Evolutionary conservation across 2,113 vertebrate genomes (phyloP).

Genomic region (Collichthys lucidus): DNA sequence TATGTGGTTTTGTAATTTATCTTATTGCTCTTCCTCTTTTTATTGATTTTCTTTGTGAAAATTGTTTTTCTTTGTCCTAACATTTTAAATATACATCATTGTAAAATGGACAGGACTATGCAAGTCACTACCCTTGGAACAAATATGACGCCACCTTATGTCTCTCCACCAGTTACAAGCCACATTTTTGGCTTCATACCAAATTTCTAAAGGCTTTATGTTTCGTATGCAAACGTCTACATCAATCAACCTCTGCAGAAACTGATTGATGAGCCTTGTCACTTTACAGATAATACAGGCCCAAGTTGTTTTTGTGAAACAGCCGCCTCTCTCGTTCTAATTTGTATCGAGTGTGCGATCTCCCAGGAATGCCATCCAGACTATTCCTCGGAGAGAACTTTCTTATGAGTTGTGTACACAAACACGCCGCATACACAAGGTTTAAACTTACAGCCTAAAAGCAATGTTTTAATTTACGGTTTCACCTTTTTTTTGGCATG

Average conservation of each 20-base stretch:
- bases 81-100: not conserved
- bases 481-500: slow-evolving; percentile 52
- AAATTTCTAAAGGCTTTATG: not conserved
- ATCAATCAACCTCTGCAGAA: not conserved
- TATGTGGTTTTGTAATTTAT: not conserved
- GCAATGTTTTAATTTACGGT: slow-evolving; percentile 52
- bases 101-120: not conserved
- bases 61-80: not conserved
- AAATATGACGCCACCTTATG: not conserved
- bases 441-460: slow-evolving; percentile 29
- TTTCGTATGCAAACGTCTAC: not conserved
- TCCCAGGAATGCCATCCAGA: slow-evolving; percentile 35
- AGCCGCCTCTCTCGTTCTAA: slow-evolving; percentile 8
- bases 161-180: not conserved
- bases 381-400: slow-evolving; percentile 47
- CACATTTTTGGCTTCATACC: not conserved
- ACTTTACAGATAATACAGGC: not conserved
- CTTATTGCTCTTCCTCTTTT: not conserved
- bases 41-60: not conserved
- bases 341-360: slow-evolving; percentile 34
- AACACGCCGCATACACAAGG: not conserved
- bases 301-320: slow-evolving; percentile 29
- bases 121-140: not conserved
- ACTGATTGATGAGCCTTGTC: not conserved
- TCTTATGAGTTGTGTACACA: slow-evolving; percentile 34